Evolutionary conservation across 2,797 vertebrate genomes (phyloP), one percentile per base, ranked within the genome.

Genomic region (Scleropages formosus): DNA sequence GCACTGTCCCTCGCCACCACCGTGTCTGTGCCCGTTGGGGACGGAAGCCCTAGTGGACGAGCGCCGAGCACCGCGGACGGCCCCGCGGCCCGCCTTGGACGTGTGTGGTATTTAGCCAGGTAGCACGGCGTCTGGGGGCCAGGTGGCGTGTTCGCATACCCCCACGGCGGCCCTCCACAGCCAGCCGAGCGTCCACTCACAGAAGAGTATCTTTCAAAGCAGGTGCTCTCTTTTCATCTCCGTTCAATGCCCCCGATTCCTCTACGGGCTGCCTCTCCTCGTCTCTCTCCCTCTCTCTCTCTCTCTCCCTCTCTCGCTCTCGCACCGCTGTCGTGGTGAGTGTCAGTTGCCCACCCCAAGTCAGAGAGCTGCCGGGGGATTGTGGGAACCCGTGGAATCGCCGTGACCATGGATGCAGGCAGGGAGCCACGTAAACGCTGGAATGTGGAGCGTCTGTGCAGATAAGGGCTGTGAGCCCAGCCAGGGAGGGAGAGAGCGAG

Each of bases 341-440:
- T 90, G 89, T 89, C 87, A 84, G 81, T 90, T 90, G 86, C 89
- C 88, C 90, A 90, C 89, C 89, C 88, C 89, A 89, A 90, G 90
- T 87, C 89, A 88, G 88, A 86, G 87, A 88, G 90, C 89, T 90
- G 90, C 90, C 65, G 89, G 89, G 67, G 92, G 90, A 93, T 93
- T 93, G 90, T 90, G 89, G 90, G 90, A 92, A 92, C 91, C 89
- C 91, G 65, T 92, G 90, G 91, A 93, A 93, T 93, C 85, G 87
- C 90, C 85, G 90, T 93, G 92, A 93, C 92, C 89, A 85, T 81
- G 91, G 91, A 93, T 91, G 92, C 90, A 92, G 92, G 92, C 92
- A 91, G 89, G 89, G 89, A 89, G 91, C 92, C 91, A 93, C 90
- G 26, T 90, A 88, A 90, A 91, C 79, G 87, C 89, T 92, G 91